A percentile compares a stretch with the other conserved stretches of the same genome.
Evolutionary conservation across 2,113 vertebrate species (phyloP).

Genomic region (Egretta garzetta): DNA sequence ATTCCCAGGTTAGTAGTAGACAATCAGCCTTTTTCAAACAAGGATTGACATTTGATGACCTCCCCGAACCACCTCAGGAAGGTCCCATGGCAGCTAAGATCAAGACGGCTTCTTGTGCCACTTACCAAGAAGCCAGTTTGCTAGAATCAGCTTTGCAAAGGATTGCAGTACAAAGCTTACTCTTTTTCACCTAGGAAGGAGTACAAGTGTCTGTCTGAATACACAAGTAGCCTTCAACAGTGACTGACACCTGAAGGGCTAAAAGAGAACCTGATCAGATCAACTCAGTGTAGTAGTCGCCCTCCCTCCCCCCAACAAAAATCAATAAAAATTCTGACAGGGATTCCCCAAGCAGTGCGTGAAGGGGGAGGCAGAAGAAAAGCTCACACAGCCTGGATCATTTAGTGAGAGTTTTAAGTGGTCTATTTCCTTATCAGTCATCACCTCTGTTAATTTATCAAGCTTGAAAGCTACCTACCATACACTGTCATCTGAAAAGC

Average conservation of each 20-base stretch:
- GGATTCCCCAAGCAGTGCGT: not conserved
- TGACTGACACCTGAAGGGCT: not conserved
- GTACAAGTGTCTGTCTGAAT: not conserved
- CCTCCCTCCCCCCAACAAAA: not conserved
- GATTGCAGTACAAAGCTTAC: not conserved
- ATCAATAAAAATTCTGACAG: not conserved
- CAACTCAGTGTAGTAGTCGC: not conserved
- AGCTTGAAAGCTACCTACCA: not conserved
- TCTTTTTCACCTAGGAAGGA: not conserved
- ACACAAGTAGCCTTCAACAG: not conserved
- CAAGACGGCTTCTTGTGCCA: not conserved
- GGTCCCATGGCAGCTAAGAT: not conserved
- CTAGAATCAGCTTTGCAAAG: not conserved
- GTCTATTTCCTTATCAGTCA: not conserved
- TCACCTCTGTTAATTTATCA: not conserved
- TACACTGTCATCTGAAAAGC: not conserved
- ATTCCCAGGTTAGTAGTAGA: not conserved
- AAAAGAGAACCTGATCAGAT: not conserved
- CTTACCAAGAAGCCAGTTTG: not conserved
- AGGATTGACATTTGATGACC: not conserved
- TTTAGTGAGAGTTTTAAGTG: not conserved
- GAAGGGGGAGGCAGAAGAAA: not conserved
- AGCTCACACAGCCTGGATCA: not conserved
- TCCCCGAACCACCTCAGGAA: not conserved
- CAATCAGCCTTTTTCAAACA: not conserved